Evolutionary conservation across 2,113 vertebrate genomes (phyloP).

Genomic region (Eptesicus fuscus): DNA sequence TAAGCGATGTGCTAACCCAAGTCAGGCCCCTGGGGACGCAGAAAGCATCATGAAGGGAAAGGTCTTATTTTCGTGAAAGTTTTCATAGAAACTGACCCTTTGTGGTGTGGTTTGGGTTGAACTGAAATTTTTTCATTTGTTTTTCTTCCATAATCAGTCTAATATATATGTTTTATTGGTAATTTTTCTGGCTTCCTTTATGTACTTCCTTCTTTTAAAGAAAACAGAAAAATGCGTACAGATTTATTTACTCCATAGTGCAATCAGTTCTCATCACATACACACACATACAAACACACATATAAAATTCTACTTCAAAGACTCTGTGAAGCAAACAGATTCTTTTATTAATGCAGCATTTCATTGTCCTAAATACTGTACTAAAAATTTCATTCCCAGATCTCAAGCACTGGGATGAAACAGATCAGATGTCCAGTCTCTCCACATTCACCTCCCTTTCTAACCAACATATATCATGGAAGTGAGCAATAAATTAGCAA

Average conservation of each 20-base stretch:
- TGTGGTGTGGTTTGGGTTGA: not conserved
- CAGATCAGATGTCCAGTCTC: not conserved
- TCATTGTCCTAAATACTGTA: not conserved
- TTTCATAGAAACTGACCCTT: conserved; percentile 28
- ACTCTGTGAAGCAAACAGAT: not conserved
- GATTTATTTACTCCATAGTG: not conserved
- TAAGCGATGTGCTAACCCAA: not conserved
- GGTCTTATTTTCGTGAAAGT: not conserved
- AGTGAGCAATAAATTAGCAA: not conserved
- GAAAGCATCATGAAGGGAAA: not conserved
- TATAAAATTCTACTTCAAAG: not conserved
- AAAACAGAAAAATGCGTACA: conserved; percentile 24
- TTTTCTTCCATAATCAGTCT: conserved; percentile 15
- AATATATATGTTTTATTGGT: conserved; percentile 20
- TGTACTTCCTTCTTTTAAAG: conserved; percentile 5
- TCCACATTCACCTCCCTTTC: not conserved
- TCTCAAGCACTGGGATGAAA: not conserved
- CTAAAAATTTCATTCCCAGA: not conserved
- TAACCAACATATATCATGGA: not conserved
- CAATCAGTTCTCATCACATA: conserved; percentile 17
- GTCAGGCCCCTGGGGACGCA: not conserved
- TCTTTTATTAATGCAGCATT: not conserved
- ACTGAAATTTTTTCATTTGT: not conserved
- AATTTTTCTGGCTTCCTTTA: conserved; percentile 48
- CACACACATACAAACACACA: not conserved